Evolutionary conservation across 2,113 vertebrate genomes (phyloP).

Genomic region (Puffinus mauretanicus): DNA sequence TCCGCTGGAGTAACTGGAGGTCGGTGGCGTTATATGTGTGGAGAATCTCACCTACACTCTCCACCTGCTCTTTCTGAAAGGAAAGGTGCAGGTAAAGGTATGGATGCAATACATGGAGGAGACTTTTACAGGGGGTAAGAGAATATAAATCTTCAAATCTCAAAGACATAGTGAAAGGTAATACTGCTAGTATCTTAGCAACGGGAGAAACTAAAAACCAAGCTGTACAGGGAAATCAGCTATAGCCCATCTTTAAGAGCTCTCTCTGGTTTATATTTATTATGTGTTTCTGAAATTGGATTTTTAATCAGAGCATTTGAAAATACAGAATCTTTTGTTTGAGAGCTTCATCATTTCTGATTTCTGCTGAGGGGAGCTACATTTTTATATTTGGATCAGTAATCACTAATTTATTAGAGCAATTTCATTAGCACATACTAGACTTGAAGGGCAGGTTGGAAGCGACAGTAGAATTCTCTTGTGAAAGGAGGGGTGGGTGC

Average conservation of each 20-base stretch:
- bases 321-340: not conserved
- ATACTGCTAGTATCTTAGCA: conserved; percentile 45
- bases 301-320: not conserved
- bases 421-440: not conserved
- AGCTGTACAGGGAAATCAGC: not conserved
- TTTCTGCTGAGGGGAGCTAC: not conserved
- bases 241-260: not conserved
- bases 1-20: not conserved
- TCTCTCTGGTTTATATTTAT: not conserved
- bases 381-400: not conserved
- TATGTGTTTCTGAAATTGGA: not conserved
- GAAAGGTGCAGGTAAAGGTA: not conserved
- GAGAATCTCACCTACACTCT: not conserved
- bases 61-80: not conserved
- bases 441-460: not conserved
- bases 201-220: not conserved
- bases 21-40: not conserved
- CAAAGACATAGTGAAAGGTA: not conserved
- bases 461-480: not conserved
- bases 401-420: not conserved
- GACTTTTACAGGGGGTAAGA: not conserved
- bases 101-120: not conserved
- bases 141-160: not conserved
- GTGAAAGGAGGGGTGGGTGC: not conserved
- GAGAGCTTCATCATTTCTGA: not conserved